Percentiles rank a stretch among this genome's conserved stretches.
Evolutionary conservation across 2,113 vertebrate species (phyloP).

Genomic region (Eolophus roseicapilla): DNA sequence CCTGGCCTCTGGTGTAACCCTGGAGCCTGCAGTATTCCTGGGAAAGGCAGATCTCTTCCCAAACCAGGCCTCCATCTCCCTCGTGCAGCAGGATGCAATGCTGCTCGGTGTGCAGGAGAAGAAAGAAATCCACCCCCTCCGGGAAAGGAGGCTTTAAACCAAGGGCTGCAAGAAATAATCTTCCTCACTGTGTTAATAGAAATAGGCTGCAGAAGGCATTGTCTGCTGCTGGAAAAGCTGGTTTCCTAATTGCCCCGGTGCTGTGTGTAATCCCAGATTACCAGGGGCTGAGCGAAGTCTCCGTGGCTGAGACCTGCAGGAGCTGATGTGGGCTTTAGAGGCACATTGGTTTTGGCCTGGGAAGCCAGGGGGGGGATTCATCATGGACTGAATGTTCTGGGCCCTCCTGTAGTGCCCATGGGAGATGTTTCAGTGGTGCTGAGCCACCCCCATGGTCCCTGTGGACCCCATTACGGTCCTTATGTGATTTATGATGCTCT

Average conservation of each 20-base stretch:
- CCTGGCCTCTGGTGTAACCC: too few species aligned
- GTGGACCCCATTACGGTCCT: accelerated
- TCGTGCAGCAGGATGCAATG: neutral
- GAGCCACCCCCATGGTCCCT: accelerated
- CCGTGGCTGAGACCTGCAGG: neutral
- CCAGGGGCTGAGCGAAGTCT: neutral
- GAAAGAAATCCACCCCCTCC: neutral
- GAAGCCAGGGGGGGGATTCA: accelerated
- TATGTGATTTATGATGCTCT: neutral
- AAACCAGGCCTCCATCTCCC: neutral
- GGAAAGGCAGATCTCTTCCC: neutral
- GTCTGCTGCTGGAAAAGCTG: constrained; percentile 20
- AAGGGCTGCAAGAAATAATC: neutral
- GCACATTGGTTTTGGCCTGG: neutral
- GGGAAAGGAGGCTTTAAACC: neutral
- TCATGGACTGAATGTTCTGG: accelerated
- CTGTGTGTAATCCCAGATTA: constrained; percentile 10
- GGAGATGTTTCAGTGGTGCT: neutral
- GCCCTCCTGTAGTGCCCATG: accelerated
- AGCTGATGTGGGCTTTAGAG: neutral
- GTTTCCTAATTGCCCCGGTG: constrained; percentile 8
- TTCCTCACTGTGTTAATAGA: neutral
- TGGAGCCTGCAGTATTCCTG: neutral
- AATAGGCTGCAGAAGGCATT: neutral
- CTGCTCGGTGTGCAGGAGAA: neutral